Evolutionary conservation across 2,888 invertebrate genomes (phyloP), one percentile per base, ranked within the genome.

Genomic region (Carpatolechia fugitivella): DNA sequence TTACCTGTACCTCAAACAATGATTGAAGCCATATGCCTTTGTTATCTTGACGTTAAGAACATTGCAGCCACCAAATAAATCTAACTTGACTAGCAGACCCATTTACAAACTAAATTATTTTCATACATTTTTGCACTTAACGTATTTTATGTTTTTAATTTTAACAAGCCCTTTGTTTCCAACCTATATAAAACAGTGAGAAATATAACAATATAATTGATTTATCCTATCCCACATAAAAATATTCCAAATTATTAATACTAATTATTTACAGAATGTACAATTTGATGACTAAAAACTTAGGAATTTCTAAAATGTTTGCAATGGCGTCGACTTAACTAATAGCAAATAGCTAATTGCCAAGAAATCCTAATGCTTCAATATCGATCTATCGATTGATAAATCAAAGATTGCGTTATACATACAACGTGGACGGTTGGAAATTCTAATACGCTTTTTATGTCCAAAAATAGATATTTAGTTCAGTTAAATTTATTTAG

Each of bases 11-110:
- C 62, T 64, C 69, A 31, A 57, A 61, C 60, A 62, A 62, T 69
- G 69, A 75, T 76, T 74, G 76, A 59, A 65, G 66, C 66, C 76
- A 75, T 74, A 75, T 59, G 64, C 73, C 67, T 75, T 77, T 78
- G 76, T 78, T 75, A 69, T 65, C 66, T 71, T 61, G 69, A 70
- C 68, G 62, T 63, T 65, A 71, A 69, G 68, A 63, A 68, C 67
- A 53, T 58, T 66, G 65, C 63, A 65, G 60, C 65, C 66, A 66
- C 62, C 65, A 66, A 65, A 54, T 55, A 58, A 41, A 68, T 72
- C 62, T 63, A 35, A 7, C 35, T 29, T 35, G 49, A 35, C 35
- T 16, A 48, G 29, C 10, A 48, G 29, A 13, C 24, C 29, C 24
- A 14, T 13, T 29, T 44, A 24, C 11, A 18, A 46, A 46, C 41